Conservation (phyloP, 2,113 vertebrate genomes). For the Noturus placidus region DNA sequence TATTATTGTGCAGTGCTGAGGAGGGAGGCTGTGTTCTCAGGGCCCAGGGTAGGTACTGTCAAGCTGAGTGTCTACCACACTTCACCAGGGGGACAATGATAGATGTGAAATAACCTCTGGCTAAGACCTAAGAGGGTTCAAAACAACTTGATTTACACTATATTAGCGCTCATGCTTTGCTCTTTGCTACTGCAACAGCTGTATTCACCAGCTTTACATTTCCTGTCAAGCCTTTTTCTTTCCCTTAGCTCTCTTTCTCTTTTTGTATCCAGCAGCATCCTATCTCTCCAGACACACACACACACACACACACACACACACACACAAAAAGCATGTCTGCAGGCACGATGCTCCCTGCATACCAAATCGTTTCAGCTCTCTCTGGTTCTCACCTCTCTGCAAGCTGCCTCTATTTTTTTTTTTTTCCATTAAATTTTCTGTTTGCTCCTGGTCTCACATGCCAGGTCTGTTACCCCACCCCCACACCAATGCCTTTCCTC, state of each 20-base stretch:
- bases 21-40: not conserved
- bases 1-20: slow-evolving; percentile 34
- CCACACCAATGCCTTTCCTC: not conserved
- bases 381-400: not conserved
- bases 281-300: not conserved
- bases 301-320: slow-evolving; percentile 39
- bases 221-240: slow-evolving; percentile 1
- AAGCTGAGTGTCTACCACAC: slow-evolving; percentile 30
- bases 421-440: slow-evolving; percentile 33
- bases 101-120: slow-evolving; percentile 39
- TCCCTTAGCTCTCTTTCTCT: slow-evolving; percentile 12
- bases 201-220: slow-evolving; percentile 26
- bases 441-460: slow-evolving; percentile 24
- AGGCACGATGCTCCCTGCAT: slow-evolving; percentile 37
- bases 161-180: slow-evolving; percentile 12
- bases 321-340: slow-evolving; percentile 47
- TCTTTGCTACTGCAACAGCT: slow-evolving; percentile 6
- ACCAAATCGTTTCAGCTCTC: slow-evolving; percentile 36
- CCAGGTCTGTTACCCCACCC: not conserved
- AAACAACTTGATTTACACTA: slow-evolving; percentile 20
- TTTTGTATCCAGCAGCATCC: slow-evolving; percentile 26
- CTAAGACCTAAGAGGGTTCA: slow-evolving; percentile 29
- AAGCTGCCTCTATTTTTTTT: not conserved
- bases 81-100: slow-evolving; percentile 20
- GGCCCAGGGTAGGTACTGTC: slow-evolving; percentile 27